Evolutionary conservation across 2,888 invertebrate species (phyloP).

Genomic region (Troides aeacus): DNA sequence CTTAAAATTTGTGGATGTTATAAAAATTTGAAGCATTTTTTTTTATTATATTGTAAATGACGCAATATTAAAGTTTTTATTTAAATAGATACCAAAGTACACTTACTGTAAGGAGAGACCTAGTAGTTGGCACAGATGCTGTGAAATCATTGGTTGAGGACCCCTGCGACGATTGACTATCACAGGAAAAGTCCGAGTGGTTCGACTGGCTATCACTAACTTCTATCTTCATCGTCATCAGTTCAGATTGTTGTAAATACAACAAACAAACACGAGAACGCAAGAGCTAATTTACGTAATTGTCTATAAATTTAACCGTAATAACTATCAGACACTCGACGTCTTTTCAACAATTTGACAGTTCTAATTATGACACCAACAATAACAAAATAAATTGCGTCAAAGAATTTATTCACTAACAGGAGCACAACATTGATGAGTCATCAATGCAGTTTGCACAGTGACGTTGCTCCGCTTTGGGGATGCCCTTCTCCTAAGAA

Average conservation of each 20-base stretch:
- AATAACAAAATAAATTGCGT: constrained; percentile 58
- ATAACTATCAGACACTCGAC: constrained; percentile 39
- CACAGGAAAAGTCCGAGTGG: constrained; percentile 81
- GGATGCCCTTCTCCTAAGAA: constrained; percentile 75
- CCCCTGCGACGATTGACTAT: constrained; percentile 80
- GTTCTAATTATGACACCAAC: constrained; percentile 57
- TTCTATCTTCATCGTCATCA: constrained; percentile 81
- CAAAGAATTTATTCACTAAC: constrained; percentile 57
- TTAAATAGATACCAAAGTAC: constrained; percentile 19
- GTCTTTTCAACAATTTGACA: constrained; percentile 53
- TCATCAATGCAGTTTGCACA: constrained; percentile 64
- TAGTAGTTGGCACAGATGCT: constrained; percentile 59
- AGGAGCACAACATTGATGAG: constrained; percentile 73
- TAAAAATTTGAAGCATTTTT: background rate
- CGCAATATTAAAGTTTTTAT: constrained; percentile 1
- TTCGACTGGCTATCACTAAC: constrained; percentile 81
- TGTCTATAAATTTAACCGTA: constrained; percentile 37
- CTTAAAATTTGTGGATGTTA: background rate
- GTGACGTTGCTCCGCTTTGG: constrained; percentile 70
- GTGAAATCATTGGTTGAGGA: constrained; percentile 76
- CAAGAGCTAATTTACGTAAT: constrained; percentile 46
- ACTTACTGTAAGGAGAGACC: constrained; percentile 68
- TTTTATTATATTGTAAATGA: background rate
- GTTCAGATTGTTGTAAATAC: constrained; percentile 46
- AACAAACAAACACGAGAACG: constrained; percentile 40